Base-by-base conservation (phyloP, 2,113 vertebrate species). In the Mormyrus lacerda region DNA sequence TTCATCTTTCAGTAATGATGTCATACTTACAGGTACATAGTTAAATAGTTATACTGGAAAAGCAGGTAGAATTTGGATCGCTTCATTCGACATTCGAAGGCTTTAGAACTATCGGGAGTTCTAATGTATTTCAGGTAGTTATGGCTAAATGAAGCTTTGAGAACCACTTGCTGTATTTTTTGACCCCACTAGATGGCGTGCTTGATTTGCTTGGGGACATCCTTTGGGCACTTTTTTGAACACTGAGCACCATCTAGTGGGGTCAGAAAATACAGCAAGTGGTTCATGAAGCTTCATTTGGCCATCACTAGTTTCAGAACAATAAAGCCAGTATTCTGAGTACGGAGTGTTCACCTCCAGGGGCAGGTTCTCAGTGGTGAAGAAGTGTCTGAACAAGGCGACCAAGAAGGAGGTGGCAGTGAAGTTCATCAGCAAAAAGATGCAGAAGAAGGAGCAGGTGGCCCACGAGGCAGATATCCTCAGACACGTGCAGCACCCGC, bases 401-500 rank as follows among this genome's bases (percentile, higher is more conserved):
- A 98, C 95, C 5, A 97, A 97, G 92, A 98, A 97, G 90, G 98
- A 99, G 8, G 97, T 99, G 1, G 98, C 98, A 0, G 98, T 98
- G 61, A 99, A 99, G 94, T 99, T 97, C 87, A 96, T 99, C 88
- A 98, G 95, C 93, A 99, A 99, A 93, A 99, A 98, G 94, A 97
- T 99, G 97, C 98, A 98, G 94, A 98, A 97, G 94, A 98, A 98
- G 90, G 98, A 99, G 91, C 98, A 99, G 93, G 98, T 97, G 90
- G 96, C 98, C 2, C 98, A 99, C 0, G 98, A 99, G 92, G 98
- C 97, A 0, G 97, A 98, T 89, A 93, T 99, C 45, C 95, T 99
- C 2, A 96, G 95, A 7, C 97, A 98, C 42, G 94, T 97, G 0
- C 98, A 99, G 91, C 97, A 98, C 87, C 97, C 97, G 5, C 98